These are phyloP conservation scores for Caenorhabditis sulstoni DNA, from an alignment of 2,888 invertebrate genomes.

Conservation along the genomic window DNA sequence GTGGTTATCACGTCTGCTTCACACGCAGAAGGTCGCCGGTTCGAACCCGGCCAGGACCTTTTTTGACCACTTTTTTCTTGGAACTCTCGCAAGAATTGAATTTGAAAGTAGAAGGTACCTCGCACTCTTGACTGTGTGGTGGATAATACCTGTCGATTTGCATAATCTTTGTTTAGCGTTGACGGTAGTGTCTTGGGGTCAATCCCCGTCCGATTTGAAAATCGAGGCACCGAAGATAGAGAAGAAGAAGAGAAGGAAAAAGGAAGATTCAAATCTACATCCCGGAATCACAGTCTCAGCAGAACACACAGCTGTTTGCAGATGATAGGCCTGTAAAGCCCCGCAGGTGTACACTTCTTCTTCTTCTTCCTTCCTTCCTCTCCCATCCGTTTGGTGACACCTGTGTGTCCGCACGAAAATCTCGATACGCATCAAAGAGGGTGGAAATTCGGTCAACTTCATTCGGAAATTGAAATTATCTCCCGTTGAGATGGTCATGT, in stretches of 20 bases:
- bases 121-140: too few relatives aligned
- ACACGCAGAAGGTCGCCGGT: constrained; percentile 78
- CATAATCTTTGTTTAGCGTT: neutral
- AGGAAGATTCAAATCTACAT: constrained; percentile 19
- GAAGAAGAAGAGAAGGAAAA: neutral
- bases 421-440: constrained; percentile 36
- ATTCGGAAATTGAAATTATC: neutral
- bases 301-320: constrained; percentile 58
- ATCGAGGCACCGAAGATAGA: neutral
- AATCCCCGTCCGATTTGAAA: too few relatives aligned
- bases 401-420: constrained; percentile 46
- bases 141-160: neutral
- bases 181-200: too few relatives aligned
- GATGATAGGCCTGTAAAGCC: constrained; percentile 39
- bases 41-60: constrained; percentile 72
- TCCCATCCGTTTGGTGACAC: constrained; percentile 38
- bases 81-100: too few relatives aligned
- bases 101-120: too few relatives aligned
- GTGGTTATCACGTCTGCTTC: constrained; percentile 78
- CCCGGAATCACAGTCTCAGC: constrained; percentile 14
- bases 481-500: too few relatives aligned
- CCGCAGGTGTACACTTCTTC: constrained; percentile 28
- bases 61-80: neutral
- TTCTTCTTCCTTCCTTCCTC: neutral
- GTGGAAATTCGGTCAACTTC: neutral